phyloP scores from a whole-genome alignment of 2,113 vertebrate species.

The Cebus imitator region DNA sequence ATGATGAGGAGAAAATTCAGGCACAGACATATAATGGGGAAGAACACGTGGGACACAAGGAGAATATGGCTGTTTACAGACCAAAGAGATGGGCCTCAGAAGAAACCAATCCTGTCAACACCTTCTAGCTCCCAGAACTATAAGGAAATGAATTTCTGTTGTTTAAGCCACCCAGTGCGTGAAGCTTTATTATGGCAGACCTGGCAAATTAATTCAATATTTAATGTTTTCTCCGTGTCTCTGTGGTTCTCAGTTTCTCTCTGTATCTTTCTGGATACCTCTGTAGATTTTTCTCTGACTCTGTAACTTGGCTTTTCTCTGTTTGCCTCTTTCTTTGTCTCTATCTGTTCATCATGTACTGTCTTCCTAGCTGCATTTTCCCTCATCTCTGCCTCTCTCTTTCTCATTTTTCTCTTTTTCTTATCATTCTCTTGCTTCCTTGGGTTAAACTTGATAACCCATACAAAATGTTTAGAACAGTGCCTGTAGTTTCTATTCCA shows the following conservation, averaged over 20 bases:
- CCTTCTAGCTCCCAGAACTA: background rate
- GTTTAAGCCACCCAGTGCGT: accelerated
- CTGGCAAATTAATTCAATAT: background rate
- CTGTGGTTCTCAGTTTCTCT: background rate
- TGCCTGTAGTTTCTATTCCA: background rate
- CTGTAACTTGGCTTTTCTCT: background rate
- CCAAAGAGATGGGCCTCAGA: background rate
- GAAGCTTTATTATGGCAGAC: background rate
- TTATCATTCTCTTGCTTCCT: background rate
- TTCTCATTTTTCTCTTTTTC: background rate
- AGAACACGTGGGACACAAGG: background rate
- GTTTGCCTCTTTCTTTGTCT: background rate
- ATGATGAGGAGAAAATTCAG: background rate
- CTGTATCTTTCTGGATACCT: background rate
- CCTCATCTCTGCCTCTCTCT: background rate
- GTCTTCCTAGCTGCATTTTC: background rate
- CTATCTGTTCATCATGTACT: background rate
- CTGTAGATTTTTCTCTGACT: background rate
- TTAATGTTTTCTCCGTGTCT: background rate
- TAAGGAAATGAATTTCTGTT: background rate
- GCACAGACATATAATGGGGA: background rate
- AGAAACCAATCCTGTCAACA: background rate
- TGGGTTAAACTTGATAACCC: background rate
- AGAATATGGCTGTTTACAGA: accelerated
- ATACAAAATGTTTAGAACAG: background rate